Base-by-base conservation (phyloP, 2,797 vertebrate genomes). In the Centropyge bicolor region DNA sequence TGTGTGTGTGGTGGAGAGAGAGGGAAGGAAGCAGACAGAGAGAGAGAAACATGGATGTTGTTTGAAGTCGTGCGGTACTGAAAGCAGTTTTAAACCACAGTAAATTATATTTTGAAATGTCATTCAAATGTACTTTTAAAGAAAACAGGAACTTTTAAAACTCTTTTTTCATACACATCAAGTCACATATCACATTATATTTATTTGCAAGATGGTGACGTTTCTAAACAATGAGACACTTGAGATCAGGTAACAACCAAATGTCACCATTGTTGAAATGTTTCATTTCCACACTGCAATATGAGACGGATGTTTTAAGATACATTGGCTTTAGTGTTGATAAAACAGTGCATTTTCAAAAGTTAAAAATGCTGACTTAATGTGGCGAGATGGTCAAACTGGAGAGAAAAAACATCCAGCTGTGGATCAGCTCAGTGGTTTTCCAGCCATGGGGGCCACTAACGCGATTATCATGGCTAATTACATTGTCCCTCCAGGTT, bases 381-480 rank as follows among this genome's bases (percentile, higher is more conserved):
- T 36, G 9, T 54, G 5, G 8, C 51, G 20, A 20, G 16, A 63
- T 20, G 51, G 20, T 7, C 13, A 65, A 49, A 35, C 43, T 16
- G 12, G 8, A 16, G 1, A 11, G 5, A 8, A 38, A 31, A 13
- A 51, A 9, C 20, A 38, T 27, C 12, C 19, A 8, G n/a, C 41
- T 59, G 61, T 41, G 13, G 72, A 52, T 70, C 41, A 41, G 16
- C 55, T 60, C 52, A 70, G 35, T 35, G 54, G 7, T 35, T 38
- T 41, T n/a, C 41, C 2, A 17, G 31, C 66, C 51, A 20, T 8
- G 8, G 70, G 51, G 43, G 49, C 24, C 46, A 36, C 56, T 78
- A 81, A 85, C 4, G 20, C 56, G 46, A 89, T 88, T 69, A 85
- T 35, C 82, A 24, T 40, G 1, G 65, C 70, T 87, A 87, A 86